Base-by-base conservation (phyloP, 2,888 invertebrate species). In the Xanthostigma xanthostigma region DNA sequence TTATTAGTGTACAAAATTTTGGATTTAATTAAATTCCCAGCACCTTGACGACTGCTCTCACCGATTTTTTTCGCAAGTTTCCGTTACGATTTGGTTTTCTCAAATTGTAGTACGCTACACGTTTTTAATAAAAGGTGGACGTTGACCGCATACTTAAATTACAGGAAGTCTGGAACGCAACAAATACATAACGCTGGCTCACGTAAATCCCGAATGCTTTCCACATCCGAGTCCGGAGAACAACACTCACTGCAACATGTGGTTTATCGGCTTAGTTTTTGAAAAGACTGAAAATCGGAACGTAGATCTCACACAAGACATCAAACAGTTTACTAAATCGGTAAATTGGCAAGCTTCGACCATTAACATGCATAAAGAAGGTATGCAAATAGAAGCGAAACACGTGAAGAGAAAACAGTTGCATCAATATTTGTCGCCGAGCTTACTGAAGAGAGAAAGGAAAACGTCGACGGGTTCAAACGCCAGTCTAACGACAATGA, bases 191-290 rank as follows among this genome's bases (percentile, higher is more conserved):
- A 83, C 81, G 34, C 70, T 96, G 60, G 95, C 96, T 0, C 97
- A 98, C 68, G 89, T 97, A 46, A 93, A 94, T 70, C 95, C 97
- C 0, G 89, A 92, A 62, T 86, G 89, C 60, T 95, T 81, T 62
- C 71, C 75, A 37, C 74, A 77, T 47, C 59, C 71, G 46, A 67
- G 70, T 50, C 50, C 44, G 47, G 70, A 75, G 50, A 63, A 71
- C 2, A 73, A 74, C 36, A 75, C 74, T 54, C 76, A 77, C 55
- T 84, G 88, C 63, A 86, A 88, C 8, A 85, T 94, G 81, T 99
- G 98, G 98, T 97, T 97, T 68, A 93, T 99, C 59, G 98, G 98
- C 0, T 73, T 98, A 46, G 84, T 87, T 54, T 94, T 98, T 64
- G 84, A 85, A 58, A 91, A 90, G 70, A 80, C 84, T 11, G 84